Percentiles rank a stretch among this genome's conserved stretches.
Conservation (phyloP, 1,140 invertebrate species). For the Sweltsa coloradensis region DNA sequence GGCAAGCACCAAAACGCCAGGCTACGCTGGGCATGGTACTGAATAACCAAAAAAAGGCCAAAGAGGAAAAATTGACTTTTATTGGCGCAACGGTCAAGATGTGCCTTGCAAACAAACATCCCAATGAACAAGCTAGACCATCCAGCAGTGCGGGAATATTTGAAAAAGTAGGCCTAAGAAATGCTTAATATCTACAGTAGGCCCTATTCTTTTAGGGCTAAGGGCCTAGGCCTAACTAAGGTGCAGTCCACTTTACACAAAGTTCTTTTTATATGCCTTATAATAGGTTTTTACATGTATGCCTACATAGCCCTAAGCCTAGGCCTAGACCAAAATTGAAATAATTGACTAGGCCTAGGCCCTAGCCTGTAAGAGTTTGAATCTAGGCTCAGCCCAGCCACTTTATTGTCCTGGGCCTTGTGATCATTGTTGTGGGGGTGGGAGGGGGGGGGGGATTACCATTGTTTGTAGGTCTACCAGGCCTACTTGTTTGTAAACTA, state of each 20-base stretch:
- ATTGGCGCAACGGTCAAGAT: neutral
- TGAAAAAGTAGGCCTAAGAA: slow-evolving; percentile 3
- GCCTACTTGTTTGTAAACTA: too few relatives aligned
- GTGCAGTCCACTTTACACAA: neutral
- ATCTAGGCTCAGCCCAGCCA: too few relatives aligned
- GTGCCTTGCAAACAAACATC: slow-evolving; percentile 5
- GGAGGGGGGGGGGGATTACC: too few relatives aligned
- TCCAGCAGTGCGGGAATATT: neutral
- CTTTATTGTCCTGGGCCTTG: too few relatives aligned
- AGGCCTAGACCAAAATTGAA: too few relatives aligned
- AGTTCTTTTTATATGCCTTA: neutral
- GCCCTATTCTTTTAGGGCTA: neutral
- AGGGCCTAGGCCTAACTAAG: neutral
- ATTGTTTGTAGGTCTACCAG: too few relatives aligned
- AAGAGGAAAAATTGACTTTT: slow-evolving; percentile 2
- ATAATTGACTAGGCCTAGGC: too few relatives aligned
- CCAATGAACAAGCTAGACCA: slow-evolving; percentile 1
- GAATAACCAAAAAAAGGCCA: slow-evolving; percentile 3
- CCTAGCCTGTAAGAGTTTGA: too few relatives aligned
- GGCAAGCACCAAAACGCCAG: neutral
- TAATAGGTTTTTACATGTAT: neutral
- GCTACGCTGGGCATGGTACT: neutral
- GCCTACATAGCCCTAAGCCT: too few relatives aligned
- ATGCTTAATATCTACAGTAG: neutral
- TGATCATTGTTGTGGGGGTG: too few relatives aligned